phyloP scores from a whole-genome alignment of 2,888 invertebrate species.

The Trachelus troglodyta region DNA sequence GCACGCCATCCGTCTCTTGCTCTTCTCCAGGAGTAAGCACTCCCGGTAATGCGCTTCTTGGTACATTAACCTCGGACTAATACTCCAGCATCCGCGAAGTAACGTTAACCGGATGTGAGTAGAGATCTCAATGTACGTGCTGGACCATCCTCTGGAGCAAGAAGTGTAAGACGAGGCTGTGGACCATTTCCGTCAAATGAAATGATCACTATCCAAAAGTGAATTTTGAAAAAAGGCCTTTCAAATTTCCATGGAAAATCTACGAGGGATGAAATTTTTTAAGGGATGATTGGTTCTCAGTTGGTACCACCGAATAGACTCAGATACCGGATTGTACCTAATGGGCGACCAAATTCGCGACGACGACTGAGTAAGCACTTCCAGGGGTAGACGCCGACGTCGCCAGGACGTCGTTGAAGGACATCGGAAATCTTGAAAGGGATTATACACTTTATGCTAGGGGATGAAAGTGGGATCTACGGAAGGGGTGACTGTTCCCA shows the following conservation, averaged over 20 bases:
- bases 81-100: slow-evolving; percentile 22
- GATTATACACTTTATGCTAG: neutral
- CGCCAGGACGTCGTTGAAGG: neutral
- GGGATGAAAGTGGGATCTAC: neutral
- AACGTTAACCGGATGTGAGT: neutral
- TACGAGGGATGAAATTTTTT: too few species aligned
- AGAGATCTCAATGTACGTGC: neutral
- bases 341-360: slow-evolving; percentile 36
- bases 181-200: neutral
- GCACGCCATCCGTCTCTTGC: slow-evolving; percentile 24
- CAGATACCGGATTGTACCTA: slow-evolving; percentile 12
- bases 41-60: slow-evolving; percentile 57
- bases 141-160: neutral
- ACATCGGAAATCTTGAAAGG: neutral
- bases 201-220: neutral
- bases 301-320: neutral
- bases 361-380: slow-evolving; percentile 55
- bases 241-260: neutral
- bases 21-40: slow-evolving; percentile 45
- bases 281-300: neutral
- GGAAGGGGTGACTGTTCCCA: slow-evolving; percentile 30
- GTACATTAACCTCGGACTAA: slow-evolving; percentile 56
- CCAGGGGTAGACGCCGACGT: slow-evolving; percentile 30
- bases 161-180: neutral
- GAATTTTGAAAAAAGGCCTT: neutral